Conservation (phyloP, 2,888 invertebrate species). For the Caenorhabditis sp. region DNA sequence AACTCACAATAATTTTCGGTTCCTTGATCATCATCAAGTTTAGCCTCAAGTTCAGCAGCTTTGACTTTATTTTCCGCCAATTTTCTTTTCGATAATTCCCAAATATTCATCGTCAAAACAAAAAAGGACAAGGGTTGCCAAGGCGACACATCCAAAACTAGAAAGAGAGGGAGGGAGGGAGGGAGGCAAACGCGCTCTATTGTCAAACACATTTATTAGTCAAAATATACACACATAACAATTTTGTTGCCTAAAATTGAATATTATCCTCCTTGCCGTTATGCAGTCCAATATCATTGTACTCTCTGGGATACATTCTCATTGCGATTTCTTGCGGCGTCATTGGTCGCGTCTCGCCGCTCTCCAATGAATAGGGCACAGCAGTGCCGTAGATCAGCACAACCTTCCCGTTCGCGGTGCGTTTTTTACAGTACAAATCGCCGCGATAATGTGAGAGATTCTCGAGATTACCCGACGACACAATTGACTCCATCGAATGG, state of each 20-base stretch:
- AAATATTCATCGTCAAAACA: slow-evolving; percentile 45
- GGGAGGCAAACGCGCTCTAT: neutral
- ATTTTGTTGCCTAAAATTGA: slow-evolving; percentile 14
- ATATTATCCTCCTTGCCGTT: slow-evolving; percentile 31
- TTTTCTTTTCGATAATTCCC: slow-evolving; percentile 53
- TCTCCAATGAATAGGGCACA: slow-evolving; percentile 21
- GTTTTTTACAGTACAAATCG: slow-evolving; percentile 35
- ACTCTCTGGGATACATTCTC: slow-evolving; percentile 22
- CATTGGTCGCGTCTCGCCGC: slow-evolving; percentile 24
- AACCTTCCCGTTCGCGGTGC: slow-evolving; percentile 21
- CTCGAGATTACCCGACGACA: slow-evolving; percentile 29
- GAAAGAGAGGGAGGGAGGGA: neutral
- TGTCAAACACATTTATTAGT: neutral
- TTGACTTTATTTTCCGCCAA: slow-evolving; percentile 44
- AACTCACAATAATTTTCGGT: slow-evolving; percentile 38
- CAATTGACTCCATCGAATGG: slow-evolving; percentile 35
- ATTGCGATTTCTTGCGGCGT: slow-evolving; percentile 15
- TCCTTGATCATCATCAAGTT: slow-evolving; percentile 37
- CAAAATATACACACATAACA: slow-evolving; percentile 7
- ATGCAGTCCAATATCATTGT: slow-evolving; percentile 17
- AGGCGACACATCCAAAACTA: neutral
- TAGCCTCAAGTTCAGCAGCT: slow-evolving; percentile 43
- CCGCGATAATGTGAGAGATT: slow-evolving; percentile 24
- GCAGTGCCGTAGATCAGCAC: slow-evolving; percentile 27
- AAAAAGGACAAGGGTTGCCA: slow-evolving; percentile 5